Conservation (phyloP, 2,113 vertebrate species). For the Scytalopus superciliaris region DNA sequence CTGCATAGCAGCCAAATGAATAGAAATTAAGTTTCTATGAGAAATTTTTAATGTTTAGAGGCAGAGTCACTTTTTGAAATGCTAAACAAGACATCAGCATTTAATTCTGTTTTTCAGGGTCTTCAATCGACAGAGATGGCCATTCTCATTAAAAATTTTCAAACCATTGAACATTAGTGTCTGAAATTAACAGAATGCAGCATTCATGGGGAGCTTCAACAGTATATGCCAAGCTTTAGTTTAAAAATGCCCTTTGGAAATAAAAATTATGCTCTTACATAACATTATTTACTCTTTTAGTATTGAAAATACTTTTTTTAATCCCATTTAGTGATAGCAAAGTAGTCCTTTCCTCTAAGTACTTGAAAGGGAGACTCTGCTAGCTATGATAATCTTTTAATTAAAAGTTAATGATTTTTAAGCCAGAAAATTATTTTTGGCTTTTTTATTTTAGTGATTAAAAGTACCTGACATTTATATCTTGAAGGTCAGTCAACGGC, state of each 20-base stretch:
- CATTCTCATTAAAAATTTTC: slow-evolving; percentile 67
- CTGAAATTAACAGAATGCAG: slow-evolving; percentile 49
- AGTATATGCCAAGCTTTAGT: slow-evolving; percentile 26
- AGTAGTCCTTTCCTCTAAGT: background rate
- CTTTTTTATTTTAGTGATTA: slow-evolving; percentile 28
- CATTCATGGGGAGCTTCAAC: slow-evolving; percentile 11
- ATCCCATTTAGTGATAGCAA: background rate
- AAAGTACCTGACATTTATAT: slow-evolving; percentile 19
- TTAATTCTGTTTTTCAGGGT: slow-evolving; percentile 28
- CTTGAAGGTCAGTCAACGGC: slow-evolving; percentile 41
- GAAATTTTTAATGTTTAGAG: background rate
- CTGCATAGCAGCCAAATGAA: background rate
- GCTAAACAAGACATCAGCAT: background rate
- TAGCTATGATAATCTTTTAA: background rate
- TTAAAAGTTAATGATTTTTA: slow-evolving; percentile 23
- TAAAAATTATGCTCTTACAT: slow-evolving; percentile 11
- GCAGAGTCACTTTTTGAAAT: background rate
- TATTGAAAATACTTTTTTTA: background rate
- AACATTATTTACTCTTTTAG: slow-evolving; percentile 16
- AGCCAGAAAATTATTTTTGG: background rate
- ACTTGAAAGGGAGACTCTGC: background rate
- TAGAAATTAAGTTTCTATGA: background rate
- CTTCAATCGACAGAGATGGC: slow-evolving; percentile 17
- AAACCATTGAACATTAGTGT: slow-evolving; percentile 63
- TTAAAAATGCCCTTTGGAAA: slow-evolving; percentile 41